These are phyloP conservation scores for Sebastes miniatus DNA, from an alignment of 2,797 vertebrate species.

Conservation along the genomic window DNA sequence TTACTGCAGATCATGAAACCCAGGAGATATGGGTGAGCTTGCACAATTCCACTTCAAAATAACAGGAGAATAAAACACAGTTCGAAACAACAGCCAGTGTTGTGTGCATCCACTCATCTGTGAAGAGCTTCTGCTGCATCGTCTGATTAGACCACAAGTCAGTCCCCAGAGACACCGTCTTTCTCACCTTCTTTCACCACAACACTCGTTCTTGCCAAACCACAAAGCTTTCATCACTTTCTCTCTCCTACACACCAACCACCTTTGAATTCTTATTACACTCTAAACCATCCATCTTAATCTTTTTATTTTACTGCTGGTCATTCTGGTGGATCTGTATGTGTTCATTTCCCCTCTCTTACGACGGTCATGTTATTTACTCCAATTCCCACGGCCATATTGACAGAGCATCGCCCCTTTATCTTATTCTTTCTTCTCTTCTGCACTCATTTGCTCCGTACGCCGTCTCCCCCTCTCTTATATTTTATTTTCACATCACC, in stretches of 20 bases:
- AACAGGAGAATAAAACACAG: background rate
- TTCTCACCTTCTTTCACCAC: background rate
- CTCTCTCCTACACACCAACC: background rate
- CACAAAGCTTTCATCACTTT: conserved; percentile 15
- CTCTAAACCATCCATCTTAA: background rate
- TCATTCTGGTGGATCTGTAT: background rate
- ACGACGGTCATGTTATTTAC: conserved; percentile 13
- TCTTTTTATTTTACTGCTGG: conserved; percentile 1
- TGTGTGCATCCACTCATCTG: background rate
- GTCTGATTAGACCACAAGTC: conserved; percentile 12
- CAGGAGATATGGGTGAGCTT: background rate
- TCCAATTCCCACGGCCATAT: background rate
- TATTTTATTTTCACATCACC: background rate
- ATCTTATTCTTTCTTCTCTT: conserved; percentile 7
- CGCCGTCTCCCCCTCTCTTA: background rate
- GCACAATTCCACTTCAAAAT: background rate
- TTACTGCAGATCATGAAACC: background rate
- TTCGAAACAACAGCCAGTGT: background rate
- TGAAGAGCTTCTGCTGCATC: conserved; percentile 15
- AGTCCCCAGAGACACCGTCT: background rate
- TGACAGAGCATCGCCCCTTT: conserved; percentile 8
- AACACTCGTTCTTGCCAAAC: background rate
- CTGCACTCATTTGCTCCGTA: background rate
- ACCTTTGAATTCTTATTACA: background rate
- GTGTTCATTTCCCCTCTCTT: conserved; percentile 5